Conservation (phyloP, 2,888 invertebrate species). For the Phania funesta region DNA sequence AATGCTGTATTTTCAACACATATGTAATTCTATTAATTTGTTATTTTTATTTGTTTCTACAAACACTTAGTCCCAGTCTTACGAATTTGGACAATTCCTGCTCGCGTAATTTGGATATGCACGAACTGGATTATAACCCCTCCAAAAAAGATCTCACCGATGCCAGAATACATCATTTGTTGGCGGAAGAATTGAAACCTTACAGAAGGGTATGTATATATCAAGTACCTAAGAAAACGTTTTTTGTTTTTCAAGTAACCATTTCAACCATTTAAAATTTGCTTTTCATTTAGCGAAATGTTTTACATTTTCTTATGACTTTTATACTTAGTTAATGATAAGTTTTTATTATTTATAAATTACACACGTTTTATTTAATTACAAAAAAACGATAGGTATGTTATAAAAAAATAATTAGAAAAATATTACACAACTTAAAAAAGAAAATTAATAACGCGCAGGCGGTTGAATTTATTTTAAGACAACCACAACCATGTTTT, state of each 20-base stretch:
- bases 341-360: too few relatives aligned
- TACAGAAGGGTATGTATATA: conserved; percentile 87
- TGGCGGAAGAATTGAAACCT: conserved; percentile 94
- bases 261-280: conserved; percentile 12
- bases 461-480: too few relatives aligned
- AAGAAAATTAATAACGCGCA: too few relatives aligned
- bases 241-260: neutral
- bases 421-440: too few relatives aligned
- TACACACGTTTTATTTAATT: too few relatives aligned
- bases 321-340: neutral
- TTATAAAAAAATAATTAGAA: too few relatives aligned
- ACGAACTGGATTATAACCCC: conserved; percentile 95
- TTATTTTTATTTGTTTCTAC: neutral
- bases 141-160: conserved; percentile 95
- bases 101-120: conserved; percentile 95
- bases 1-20: neutral
- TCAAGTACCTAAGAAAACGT: neutral
- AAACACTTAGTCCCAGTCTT: conserved; percentile 86
- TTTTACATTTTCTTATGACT: neutral
- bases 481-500: too few relatives aligned
- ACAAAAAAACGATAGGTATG: too few relatives aligned
- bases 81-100: conserved; percentile 90
- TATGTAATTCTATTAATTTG: neutral
- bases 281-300: neutral
- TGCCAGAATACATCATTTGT: conserved; percentile 95